Percentiles rank a stretch among this genome's conserved stretches.
These are phyloP conservation scores for Phalangium opilio DNA, from an alignment of 2,888 invertebrate species.

Conservation along the genomic window DNA sequence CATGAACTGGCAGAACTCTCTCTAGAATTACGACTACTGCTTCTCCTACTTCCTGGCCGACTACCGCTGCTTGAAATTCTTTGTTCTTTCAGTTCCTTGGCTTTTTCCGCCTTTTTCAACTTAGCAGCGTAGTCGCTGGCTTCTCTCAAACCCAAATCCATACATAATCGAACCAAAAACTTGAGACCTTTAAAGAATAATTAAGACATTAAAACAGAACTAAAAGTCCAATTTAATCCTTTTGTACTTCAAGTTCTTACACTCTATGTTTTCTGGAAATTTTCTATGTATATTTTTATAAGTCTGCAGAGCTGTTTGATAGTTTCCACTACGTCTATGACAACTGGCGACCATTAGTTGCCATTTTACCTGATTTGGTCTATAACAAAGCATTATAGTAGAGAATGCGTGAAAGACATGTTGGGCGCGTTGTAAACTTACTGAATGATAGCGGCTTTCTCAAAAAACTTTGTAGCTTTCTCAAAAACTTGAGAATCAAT, in stretches of 20 bases:
- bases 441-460: constrained; percentile 56
- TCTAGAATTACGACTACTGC: constrained; percentile 17
- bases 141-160: constrained; percentile 78
- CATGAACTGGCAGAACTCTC: constrained; percentile 20
- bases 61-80: constrained; percentile 18
- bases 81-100: constrained; percentile 31
- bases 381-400: constrained; percentile 19
- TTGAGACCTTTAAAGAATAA: constrained; percentile 45
- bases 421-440: no score
- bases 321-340: constrained; percentile 63
- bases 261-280: constrained; percentile 90
- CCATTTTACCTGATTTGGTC: constrained; percentile 66
- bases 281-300: constrained; percentile 71
- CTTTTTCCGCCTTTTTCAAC: constrained; percentile 52
- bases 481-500: constrained; percentile 76
- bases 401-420: background rate
- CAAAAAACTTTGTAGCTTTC: constrained; percentile 67
- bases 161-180: constrained; percentile 70
- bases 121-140: constrained; percentile 69
- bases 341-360: constrained; percentile 71
- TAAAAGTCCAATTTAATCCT: background rate
- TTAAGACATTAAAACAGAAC: background rate
- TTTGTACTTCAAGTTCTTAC: constrained; percentile 43
- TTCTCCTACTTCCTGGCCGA: constrained; percentile 19
- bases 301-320: constrained; percentile 61